Conservation (phyloP, 1,140 invertebrate species). For the Danaus melanippus region DNA sequence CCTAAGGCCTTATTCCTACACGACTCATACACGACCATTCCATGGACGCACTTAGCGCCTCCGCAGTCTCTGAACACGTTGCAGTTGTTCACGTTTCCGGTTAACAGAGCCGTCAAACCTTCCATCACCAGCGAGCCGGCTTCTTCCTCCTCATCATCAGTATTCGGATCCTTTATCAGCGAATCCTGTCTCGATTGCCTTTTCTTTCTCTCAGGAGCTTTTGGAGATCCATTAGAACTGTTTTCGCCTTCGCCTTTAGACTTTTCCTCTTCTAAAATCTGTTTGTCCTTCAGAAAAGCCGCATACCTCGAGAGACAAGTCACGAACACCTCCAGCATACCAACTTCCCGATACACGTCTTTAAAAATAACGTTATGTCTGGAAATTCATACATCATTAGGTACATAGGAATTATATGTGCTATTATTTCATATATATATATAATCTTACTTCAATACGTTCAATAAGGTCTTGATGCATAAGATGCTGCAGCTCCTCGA, state of each 20-base stretch:
- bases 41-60: slow-evolving; percentile 91
- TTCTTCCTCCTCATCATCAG: slow-evolving; percentile 78
- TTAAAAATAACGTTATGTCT: slow-evolving; percentile 94
- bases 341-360: slow-evolving; percentile 98
- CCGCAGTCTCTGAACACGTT: slow-evolving; percentile 94
- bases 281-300: slow-evolving; percentile 82
- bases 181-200: slow-evolving; percentile 56
- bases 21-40: slow-evolving; percentile 88
- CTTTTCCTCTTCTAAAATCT: slow-evolving; percentile 60
- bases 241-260: slow-evolving; percentile 34
- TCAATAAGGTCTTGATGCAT: slow-evolving; percentile 90
- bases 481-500: slow-evolving; percentile 86
- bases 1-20: slow-evolving; percentile 86
- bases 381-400: slow-evolving; percentile 26
- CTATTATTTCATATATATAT: no score
- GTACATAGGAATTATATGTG: no score
- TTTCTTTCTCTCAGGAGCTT: slow-evolving; percentile 55
- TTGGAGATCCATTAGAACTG: slow-evolving; percentile 38
- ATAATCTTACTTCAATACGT: slow-evolving; percentile 81
- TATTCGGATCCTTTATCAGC: slow-evolving; percentile 68
- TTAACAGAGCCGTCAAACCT: slow-evolving; percentile 85
- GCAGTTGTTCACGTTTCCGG: slow-evolving; percentile 88
- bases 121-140: slow-evolving; percentile 91
- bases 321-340: slow-evolving; percentile 96
- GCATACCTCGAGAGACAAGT: slow-evolving; percentile 93